phyloP scores from a whole-genome alignment of 2,113 vertebrate genomes.

The Hippopotamus amphibius region DNA sequence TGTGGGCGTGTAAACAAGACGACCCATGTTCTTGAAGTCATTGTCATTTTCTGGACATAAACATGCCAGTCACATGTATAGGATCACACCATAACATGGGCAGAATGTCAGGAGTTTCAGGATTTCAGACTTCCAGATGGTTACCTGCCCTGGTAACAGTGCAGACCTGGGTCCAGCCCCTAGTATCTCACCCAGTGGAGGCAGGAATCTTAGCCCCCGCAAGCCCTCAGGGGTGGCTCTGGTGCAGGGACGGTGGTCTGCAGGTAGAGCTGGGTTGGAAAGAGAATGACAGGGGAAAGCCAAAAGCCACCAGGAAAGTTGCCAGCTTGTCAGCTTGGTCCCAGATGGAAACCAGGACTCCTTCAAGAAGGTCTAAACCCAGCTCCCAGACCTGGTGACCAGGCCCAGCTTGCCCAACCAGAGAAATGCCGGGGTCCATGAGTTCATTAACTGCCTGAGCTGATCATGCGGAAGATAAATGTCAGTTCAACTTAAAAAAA shows the following conservation, averaged over 20 bases:
- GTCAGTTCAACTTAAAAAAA: neutral
- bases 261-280: neutral
- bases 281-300: neutral
- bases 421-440: neutral
- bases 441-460: neutral
- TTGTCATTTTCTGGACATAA: neutral
- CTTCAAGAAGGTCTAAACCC: neutral
- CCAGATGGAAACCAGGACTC: neutral
- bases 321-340: neutral
- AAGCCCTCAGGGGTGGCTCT: neutral
- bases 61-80: accelerated
- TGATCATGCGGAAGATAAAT: neutral
- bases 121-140: neutral
- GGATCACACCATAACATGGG: accelerated
- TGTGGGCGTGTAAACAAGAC: neutral
- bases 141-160: neutral
- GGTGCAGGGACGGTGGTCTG: too few species aligned
- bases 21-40: neutral
- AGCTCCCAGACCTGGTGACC: neutral
- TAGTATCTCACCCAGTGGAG: neutral
- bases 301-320: neutral
- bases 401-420: neutral
- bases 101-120: neutral
- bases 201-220: too few species aligned
- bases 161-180: neutral